phyloP scores from a whole-genome alignment of 2,797 vertebrate species.

The Myotis vivesi region DNA sequence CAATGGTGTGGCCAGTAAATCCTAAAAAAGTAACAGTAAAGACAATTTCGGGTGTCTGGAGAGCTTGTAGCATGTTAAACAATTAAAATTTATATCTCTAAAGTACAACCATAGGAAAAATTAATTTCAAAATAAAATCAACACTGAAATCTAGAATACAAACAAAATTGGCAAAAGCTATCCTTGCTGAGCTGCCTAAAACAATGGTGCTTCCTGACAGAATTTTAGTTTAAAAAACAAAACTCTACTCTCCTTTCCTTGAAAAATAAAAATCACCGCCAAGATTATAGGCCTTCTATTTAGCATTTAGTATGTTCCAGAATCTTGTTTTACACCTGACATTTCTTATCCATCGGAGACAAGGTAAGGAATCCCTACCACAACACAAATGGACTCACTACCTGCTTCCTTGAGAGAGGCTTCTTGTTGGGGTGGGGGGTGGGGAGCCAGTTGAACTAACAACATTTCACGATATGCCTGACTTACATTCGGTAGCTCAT shows the following conservation, averaged over 20 bases:
- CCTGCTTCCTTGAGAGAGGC: background rate
- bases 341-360: background rate
- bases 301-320: background rate
- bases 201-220: background rate
- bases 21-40: background rate
- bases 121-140: constrained; percentile 10
- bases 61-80: background rate
- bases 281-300: background rate
- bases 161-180: background rate
- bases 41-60: background rate
- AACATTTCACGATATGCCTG: background rate
- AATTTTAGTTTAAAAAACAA: background rate
- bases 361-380: background rate
- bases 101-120: background rate
- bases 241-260: background rate
- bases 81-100: background rate
- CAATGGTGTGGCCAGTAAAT: background rate
- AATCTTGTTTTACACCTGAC: background rate
- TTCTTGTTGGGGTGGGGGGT: no score
- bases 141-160: background rate
- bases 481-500: background rate
- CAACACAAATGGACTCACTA: background rate
- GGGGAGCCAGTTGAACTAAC: background rate
- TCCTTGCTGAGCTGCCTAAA: background rate
- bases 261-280: background rate